phyloP scores from a whole-genome alignment of 92 coral and sea anemone species.

The Parazoanthus atlanticus region DNA sequence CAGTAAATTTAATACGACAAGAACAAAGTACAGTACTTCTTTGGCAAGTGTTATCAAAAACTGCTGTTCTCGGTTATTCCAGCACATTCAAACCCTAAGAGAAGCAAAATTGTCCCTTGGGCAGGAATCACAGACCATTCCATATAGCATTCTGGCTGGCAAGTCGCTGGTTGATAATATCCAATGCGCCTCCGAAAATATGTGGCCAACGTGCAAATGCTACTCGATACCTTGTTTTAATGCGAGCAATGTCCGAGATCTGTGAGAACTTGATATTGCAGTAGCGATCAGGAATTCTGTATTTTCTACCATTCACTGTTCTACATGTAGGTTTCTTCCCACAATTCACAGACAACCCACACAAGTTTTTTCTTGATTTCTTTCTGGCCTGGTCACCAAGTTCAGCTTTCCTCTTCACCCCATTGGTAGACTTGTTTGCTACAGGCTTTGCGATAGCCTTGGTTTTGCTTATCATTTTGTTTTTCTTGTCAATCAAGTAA shows the following conservation, averaged over 20 bases:
- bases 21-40: too few relatives aligned
- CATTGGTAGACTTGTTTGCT: background rate
- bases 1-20: too few relatives aligned
- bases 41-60: too few relatives aligned
- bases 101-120: background rate
- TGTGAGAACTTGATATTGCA: slow-evolving; percentile 50
- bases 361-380: background rate
- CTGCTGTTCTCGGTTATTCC: background rate
- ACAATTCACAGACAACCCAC: background rate
- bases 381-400: background rate
- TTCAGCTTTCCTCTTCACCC: slow-evolving; percentile 27
- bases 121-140: slow-evolving; percentile 8
- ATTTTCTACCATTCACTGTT: slow-evolving; percentile 7
- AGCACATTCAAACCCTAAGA: background rate
- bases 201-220: slow-evolving; percentile 76
- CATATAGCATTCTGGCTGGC: slow-evolving; percentile 73
- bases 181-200: slow-evolving; percentile 71
- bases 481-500: background rate
- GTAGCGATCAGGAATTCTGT: slow-evolving; percentile 49
- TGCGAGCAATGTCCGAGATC: slow-evolving; percentile 52
- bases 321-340: background rate
- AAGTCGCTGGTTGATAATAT: slow-evolving; percentile 69
- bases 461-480: background rate
- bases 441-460: background rate
- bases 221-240: slow-evolving; percentile 64